Base-by-base conservation (phyloP, 2,113 vertebrate species). In the Chaenogobius annularis region DNA sequence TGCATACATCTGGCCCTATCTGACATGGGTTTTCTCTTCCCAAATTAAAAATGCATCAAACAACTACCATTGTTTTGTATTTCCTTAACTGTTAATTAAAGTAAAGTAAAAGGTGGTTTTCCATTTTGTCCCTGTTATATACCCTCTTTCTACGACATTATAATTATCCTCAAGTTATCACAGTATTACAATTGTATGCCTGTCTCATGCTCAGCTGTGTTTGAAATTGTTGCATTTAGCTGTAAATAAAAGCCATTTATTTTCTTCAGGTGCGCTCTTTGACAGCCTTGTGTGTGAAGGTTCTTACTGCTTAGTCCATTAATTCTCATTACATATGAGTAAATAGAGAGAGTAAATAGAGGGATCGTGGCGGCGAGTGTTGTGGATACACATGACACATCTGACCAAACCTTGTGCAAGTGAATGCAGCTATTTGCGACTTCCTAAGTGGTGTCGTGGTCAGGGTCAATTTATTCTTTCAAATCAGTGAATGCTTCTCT, bases 191-290 rank as follows among this genome's bases (percentile, higher is more conserved):
- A 23, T 58, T 26, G 23, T 10, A 26, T 23, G 55, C 55, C 55
- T 10, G 12, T 58, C 55, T 26, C 55, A 58, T 13, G 58, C 58
- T 5, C 19, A 12, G 61, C 10, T 4, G 15, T 5, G 19, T 63
- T 63, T 63, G 11, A 63, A 63, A 40, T 40, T 11, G 5, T 5
- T 19, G 35, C 19, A 43, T 63, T 62, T 63, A 63, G 19, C 35
- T n/a, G 31, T n/a, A 68, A 66, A 84, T 77, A 72, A 78, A 80
- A 84, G 12, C 19, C 35, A 37, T 73, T 74, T 35, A 72, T 46
- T 72, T 26, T n/a, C 63, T 14, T 61, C 58, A 61, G 23, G 58
- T 31, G 12, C 14, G 13, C 13, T 61, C 58, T 61, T 19, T 14
- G 26, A 68, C 43, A 70, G 66, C 8, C 44, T 44, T 10, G 61